Base-by-base conservation (phyloP, 2,113 vertebrate genomes). In the Brachyhypopomus gauderio region DNA sequence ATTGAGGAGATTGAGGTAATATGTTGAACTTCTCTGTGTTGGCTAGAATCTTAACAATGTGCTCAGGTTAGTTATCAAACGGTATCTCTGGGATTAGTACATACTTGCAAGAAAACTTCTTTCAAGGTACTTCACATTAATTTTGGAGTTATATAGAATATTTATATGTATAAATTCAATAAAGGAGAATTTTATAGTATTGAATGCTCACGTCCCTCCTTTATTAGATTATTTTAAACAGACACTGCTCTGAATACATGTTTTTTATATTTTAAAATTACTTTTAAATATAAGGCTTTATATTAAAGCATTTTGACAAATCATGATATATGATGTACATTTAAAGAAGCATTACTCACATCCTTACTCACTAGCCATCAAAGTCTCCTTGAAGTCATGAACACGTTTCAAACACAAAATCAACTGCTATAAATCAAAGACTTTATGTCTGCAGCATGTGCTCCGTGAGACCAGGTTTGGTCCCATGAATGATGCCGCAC, bases 41-140 rank as follows among this genome's bases (percentile, higher is more conserved):
- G 22, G 16, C 5, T 27, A 36, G 38, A 14, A 63, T 80, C 45
- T 80, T 52, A 41, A 30, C n/a, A 48, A 56, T 73, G 22, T 34
- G 55, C 56, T 30, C 27, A 76, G 58, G n/a, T 75, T 64, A 64
- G 58, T 63, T 30, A 71, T 58, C 75, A 41, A 79, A 73, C 48
- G 27, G n/a, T 27, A 45, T 80, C 45, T 64, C 20, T 66, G 27
- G 11, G 6, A 52, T 80, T 16, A 41, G 25, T 66, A 36, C 56
- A 75, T 45, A n/a, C 77, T 67, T 80, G 23, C 56, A 56, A 70
- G 17, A 58, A 48, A 34, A 66, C 79, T 69, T 25, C 3, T 41
- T 81, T 70, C 22, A 30, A 81, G 72, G 80, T 70, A 81, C 72
- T 75, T 62, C 9, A 12, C 25, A 25, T 7, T 2, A 22, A 58